phyloP scores from a whole-genome alignment of 2,113 vertebrate species.

The Aix galericulata region DNA sequence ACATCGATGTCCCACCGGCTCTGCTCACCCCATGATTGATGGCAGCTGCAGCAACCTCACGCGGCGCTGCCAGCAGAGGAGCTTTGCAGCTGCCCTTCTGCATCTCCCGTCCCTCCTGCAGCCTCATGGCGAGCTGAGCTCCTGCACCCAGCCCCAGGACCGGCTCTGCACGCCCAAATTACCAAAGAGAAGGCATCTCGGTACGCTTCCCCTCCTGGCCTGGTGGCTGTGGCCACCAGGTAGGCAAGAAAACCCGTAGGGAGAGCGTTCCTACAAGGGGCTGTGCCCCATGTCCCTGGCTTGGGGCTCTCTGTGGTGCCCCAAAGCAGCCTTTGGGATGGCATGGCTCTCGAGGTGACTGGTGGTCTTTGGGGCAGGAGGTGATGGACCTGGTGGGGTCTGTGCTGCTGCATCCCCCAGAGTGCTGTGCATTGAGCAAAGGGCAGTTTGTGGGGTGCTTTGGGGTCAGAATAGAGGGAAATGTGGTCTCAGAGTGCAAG shows the following conservation, averaged over 20 bases:
- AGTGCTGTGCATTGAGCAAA: background rate
- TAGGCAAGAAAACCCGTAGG: background rate
- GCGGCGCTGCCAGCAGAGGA: fast-evolving
- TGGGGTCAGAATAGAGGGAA: background rate
- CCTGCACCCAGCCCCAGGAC: fast-evolving
- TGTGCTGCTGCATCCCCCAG: background rate
- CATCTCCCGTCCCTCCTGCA: background rate
- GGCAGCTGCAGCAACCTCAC: background rate
- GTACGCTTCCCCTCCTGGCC: background rate
- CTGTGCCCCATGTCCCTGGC: fast-evolving
- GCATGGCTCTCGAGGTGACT: background rate
- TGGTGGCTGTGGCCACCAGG: background rate
- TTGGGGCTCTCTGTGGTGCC: background rate
- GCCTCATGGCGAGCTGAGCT: background rate
- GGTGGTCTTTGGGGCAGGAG: background rate
- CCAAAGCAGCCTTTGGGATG: background rate
- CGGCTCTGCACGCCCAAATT: background rate
- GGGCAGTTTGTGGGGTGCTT: background rate
- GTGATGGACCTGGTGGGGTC: fast-evolving
- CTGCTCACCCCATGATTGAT: background rate
- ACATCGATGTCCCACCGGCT: background rate
- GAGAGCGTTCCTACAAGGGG: background rate
- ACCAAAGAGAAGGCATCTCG: constrained; percentile 14
- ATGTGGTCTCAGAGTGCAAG: background rate
- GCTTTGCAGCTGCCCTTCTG: background rate